Evolutionary conservation across 2,888 invertebrate species (phyloP).

Genomic region (Prenolepis imparis): DNA sequence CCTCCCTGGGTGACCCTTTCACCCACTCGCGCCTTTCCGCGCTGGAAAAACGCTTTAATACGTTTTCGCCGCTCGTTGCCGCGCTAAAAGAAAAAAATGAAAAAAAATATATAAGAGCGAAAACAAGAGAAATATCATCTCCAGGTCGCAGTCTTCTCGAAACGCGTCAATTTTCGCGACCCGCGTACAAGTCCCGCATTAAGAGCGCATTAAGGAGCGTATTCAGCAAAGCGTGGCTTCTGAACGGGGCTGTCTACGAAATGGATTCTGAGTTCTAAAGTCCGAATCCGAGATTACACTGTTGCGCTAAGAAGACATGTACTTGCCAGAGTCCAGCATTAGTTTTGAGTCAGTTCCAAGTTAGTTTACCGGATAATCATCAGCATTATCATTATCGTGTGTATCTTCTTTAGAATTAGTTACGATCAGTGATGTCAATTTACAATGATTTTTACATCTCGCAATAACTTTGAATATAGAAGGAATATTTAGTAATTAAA

Average conservation of each 20-base stretch:
- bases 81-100: conserved; percentile 45
- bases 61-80: conserved; percentile 72
- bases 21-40: conserved; percentile 58
- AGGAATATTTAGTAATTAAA: neutral
- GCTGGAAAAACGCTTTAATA: conserved; percentile 75
- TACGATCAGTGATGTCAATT: neutral
- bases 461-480: neutral
- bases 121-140: conserved; percentile 62
- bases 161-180: conserved; percentile 70
- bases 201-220: conserved; percentile 64
- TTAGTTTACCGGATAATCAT: conserved; percentile 6
- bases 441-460: conserved; percentile 11
- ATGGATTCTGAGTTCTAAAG: conserved; percentile 48
- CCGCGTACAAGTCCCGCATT: conserved; percentile 63
- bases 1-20: conserved; percentile 15
- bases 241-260: conserved; percentile 32
- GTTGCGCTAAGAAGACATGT: conserved; percentile 23
- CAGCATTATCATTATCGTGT: conserved; percentile 14
- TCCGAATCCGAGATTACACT: conserved; percentile 46
- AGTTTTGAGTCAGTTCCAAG: conserved; percentile 20
- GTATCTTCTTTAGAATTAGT: neutral
- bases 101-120: neutral
- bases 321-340: conserved; percentile 8
- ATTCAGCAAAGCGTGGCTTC: conserved; percentile 39
- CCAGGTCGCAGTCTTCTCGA: conserved; percentile 54